phyloP scores from a whole-genome alignment of 1,140 invertebrate species.

The Pararge aegeria region DNA sequence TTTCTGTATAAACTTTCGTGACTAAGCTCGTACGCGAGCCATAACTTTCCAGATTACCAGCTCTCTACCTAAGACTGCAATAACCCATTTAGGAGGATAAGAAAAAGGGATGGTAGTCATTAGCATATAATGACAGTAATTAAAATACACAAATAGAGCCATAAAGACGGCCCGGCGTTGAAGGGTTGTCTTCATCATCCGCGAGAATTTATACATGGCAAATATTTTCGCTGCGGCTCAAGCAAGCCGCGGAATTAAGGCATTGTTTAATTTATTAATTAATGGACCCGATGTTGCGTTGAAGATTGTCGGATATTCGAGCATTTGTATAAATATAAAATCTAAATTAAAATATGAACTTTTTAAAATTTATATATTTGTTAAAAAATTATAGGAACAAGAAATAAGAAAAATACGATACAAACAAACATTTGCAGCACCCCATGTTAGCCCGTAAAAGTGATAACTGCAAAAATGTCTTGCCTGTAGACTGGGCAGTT shows the following conservation, averaged over 20 bases:
- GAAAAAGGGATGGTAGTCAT: slow-evolving; percentile 80
- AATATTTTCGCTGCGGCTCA: slow-evolving; percentile 74
- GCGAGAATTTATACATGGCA: slow-evolving; percentile 76
- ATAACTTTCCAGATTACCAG: slow-evolving; percentile 2
- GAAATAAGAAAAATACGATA: no score
- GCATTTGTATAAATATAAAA: slow-evolving; percentile 19
- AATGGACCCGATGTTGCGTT: slow-evolving; percentile 66
- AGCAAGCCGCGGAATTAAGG: slow-evolving; percentile 63
- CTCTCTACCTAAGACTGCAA: slow-evolving; percentile 54
- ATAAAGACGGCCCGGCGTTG: slow-evolving; percentile 75
- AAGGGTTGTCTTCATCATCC: slow-evolving; percentile 79
- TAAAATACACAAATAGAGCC: slow-evolving; percentile 81
- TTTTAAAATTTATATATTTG: not conserved
- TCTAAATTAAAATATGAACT: slow-evolving; percentile 3
- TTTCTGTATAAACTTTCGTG: not conserved
- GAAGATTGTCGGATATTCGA: slow-evolving; percentile 22
- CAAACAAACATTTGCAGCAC: no score
- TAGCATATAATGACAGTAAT: slow-evolving; percentile 82
- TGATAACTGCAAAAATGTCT: no score
- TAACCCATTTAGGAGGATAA: slow-evolving; percentile 78
- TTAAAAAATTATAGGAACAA: not conserved
- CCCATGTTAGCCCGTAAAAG: no score
- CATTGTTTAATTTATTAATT: slow-evolving; percentile 79
- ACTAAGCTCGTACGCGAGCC: not conserved
- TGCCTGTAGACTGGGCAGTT: no score